Evolutionary conservation across 2,113 vertebrate genomes (phyloP).

Genomic region (Embiotoca jacksoni): DNA sequence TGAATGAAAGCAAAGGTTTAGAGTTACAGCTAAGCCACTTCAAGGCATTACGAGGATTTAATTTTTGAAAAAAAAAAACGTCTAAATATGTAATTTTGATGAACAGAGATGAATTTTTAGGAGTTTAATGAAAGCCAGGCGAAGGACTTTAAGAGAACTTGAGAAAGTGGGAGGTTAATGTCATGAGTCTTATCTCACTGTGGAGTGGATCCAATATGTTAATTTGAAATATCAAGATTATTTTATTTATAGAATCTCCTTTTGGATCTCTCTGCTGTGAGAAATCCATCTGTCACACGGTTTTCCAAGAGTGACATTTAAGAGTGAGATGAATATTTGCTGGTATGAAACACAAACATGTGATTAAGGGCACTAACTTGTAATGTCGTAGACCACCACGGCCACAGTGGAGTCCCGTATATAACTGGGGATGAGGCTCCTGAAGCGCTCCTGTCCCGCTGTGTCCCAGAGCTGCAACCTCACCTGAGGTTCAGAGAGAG

Average conservation of each 20-base stretch:
- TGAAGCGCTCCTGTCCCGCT: conserved; percentile 93
- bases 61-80: too few species aligned
- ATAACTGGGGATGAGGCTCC: conserved; percentile 95
- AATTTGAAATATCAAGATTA: conserved; percentile 13
- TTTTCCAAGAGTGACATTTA: conserved; percentile 2
- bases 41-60: too few species aligned
- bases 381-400: conserved; percentile 95
- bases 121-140: too few species aligned
- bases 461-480: conserved; percentile 97
- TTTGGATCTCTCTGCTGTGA: not conserved
- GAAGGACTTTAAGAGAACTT: too few species aligned
- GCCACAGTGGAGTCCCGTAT: conserved; percentile 95
- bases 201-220: not conserved
- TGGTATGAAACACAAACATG: not conserved
- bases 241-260: conserved; percentile 1
- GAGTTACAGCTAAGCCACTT: too few species aligned
- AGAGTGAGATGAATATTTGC: too few species aligned
- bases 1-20: too few species aligned
- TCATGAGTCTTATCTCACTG: too few species aligned
- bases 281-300: not conserved
- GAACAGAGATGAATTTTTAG: too few species aligned
- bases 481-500: conserved; percentile 85
- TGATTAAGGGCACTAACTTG: conserved; percentile 84
- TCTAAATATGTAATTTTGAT: too few species aligned
- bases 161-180: too few species aligned